phyloP scores from a whole-genome alignment of 2,888 invertebrate species.

The Pyrocoelia pectoralis region DNA sequence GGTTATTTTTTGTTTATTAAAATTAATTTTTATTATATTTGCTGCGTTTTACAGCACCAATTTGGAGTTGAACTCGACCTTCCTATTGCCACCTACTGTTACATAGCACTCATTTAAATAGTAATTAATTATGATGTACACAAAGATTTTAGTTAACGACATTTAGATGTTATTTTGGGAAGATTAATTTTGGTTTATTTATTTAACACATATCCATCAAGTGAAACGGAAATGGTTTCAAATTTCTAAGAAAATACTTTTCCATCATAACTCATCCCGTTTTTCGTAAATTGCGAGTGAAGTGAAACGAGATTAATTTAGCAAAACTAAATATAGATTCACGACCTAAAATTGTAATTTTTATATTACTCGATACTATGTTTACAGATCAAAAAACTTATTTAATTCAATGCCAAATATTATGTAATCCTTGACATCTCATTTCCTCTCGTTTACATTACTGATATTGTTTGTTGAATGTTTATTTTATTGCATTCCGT shows the following conservation, averaged over 20 bases:
- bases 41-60: background rate
- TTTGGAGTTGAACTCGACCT: background rate
- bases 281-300: background rate
- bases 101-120: background rate
- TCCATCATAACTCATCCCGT: background rate
- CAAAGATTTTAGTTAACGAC: background rate
- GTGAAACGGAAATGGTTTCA: background rate
- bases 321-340: background rate
- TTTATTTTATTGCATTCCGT: too few relatives aligned
- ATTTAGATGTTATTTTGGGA: background rate
- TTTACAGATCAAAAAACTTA: slow-evolving; percentile 27
- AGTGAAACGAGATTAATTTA: background rate
- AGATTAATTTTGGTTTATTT: background rate
- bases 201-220: background rate
- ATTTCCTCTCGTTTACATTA: too few relatives aligned
- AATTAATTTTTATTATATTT: background rate
- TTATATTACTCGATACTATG: background rate
- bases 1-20: slow-evolving; percentile 2
- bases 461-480: background rate
- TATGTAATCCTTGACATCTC: slow-evolving; percentile 13
- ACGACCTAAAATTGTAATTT: background rate
- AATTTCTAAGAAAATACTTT: background rate
- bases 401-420: slow-evolving; percentile 21
- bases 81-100: background rate
- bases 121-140: background rate